Evolutionary conservation across 2,113 vertebrate genomes (phyloP).

Genomic region (Casuarius casuarius): DNA sequence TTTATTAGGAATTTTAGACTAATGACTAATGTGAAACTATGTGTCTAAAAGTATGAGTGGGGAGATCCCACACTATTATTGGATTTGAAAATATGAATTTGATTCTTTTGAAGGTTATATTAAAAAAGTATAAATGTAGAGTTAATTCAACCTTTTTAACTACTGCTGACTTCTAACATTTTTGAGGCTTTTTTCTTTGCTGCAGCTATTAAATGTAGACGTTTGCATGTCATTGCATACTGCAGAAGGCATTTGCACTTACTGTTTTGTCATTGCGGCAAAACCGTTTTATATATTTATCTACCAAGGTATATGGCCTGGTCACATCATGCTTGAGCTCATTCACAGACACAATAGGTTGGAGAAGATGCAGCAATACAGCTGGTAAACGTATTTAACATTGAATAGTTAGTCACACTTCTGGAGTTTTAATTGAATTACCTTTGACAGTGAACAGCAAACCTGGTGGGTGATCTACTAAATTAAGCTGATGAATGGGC

Average conservation of each 20-base stretch:
- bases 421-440: slow-evolving; percentile 93
- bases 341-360: slow-evolving; percentile 7
- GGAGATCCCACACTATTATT: neutral
- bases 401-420: slow-evolving; percentile 86
- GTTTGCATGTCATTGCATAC: neutral
- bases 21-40: neutral
- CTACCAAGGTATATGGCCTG: neutral
- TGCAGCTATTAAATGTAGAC: neutral
- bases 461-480: slow-evolving; percentile 81
- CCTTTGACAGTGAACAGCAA: slow-evolving; percentile 87
- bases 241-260: neutral
- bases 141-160: neutral
- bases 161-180: neutral
- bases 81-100: neutral
- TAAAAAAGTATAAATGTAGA: neutral
- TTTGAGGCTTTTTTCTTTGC: neutral
- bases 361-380: slow-evolving; percentile 64
- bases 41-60: neutral
- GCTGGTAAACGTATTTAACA: slow-evolving; percentile 87
- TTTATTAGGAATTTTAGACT: neutral
- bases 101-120: neutral
- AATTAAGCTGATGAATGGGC: slow-evolving; percentile 72
- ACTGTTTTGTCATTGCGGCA: neutral
- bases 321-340: neutral
- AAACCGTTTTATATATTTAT: neutral